Evolutionary conservation across 2,113 vertebrate species (phyloP), one percentile per base, ranked within the genome.

Genomic region (Petrocephalus zakoni): DNA sequence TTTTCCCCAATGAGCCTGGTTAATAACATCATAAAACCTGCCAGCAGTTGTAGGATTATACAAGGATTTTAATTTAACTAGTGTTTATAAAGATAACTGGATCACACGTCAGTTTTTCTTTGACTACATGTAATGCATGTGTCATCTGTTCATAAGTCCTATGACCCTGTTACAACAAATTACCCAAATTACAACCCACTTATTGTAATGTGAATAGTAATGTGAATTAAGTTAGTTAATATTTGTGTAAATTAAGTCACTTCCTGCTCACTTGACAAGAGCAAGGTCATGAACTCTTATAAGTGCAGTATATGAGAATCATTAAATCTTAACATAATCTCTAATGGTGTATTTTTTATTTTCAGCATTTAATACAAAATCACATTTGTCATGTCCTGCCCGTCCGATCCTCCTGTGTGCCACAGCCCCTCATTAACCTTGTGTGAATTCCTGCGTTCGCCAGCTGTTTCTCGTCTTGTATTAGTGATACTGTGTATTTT

Each of bases 141-240:
- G 84, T 53, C n/a, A 61, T 37, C 34, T 61, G 29, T 37, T 61
- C 42, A 52, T 87, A 89, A 84, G 90, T 87, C 84, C 72, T 53
- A 49, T 13, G 89, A 89, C 61, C 64, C n/a, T 85, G 86, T 90
- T 89, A 90, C 5, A 21, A 53, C 42, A 53, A 87, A n/a, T 81
- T 88, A 90, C 42, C 90, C 61, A 52, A 88, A 82, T 89, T 87
- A 61, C 56, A 81, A 86, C 88, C 83, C 17, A 22, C 86, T 53
- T 83, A 52, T 83, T n/a, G n/a, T n/a, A n/a, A n/a, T n/a, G n/a
- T n/a, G n/a, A 10, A 55, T 51, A 34, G 15, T 7, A 34, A 53
- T 13, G 4, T 55, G 64, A 87, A 91, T 91, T 81, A 87, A 68
- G 49, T 61, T n/a, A n/a, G n/a, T n/a, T n/a, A n/a, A n/a, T n/a